phyloP scores from a whole-genome alignment of 2,797 vertebrate species.

The Silurus lanzhouensis region DNA sequence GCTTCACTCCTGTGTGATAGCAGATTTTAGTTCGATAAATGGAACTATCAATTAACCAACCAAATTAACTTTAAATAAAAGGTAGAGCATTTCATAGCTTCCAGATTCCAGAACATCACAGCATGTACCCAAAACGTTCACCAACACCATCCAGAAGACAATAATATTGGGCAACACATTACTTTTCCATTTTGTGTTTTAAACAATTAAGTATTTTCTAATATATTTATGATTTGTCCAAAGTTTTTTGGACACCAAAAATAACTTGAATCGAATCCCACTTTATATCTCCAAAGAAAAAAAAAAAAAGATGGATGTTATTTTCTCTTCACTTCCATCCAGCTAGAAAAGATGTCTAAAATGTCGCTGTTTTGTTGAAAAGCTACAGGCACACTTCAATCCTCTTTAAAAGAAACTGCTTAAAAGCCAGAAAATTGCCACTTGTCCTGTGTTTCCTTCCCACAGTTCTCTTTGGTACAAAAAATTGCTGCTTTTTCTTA shows the following conservation, averaged over 20 bases:
- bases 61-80: background rate
- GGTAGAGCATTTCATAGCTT: background rate
- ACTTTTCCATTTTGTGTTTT: background rate
- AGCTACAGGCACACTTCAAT: background rate
- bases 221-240: background rate
- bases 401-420: background rate
- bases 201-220: background rate
- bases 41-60: background rate
- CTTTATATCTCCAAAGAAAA: background rate
- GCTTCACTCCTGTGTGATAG: conserved; percentile 61
- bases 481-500: background rate
- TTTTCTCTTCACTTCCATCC: background rate
- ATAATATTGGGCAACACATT: background rate
- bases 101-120: background rate
- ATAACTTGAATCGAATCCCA: too few species aligned
- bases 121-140: background rate
- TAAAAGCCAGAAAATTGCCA: background rate
- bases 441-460: background rate
- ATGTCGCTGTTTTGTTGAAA: background rate
- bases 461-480: background rate
- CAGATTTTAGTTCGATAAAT: background rate
- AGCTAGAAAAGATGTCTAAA: background rate
- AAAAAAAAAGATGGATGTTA: background rate
- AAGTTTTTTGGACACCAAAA: too few species aligned
- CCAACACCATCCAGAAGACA: background rate